Percentiles rank a stretch among this genome's conserved stretches.
Conservation (phyloP, 2,888 invertebrate genomes). For the Dastarcus helophoroides region DNA sequence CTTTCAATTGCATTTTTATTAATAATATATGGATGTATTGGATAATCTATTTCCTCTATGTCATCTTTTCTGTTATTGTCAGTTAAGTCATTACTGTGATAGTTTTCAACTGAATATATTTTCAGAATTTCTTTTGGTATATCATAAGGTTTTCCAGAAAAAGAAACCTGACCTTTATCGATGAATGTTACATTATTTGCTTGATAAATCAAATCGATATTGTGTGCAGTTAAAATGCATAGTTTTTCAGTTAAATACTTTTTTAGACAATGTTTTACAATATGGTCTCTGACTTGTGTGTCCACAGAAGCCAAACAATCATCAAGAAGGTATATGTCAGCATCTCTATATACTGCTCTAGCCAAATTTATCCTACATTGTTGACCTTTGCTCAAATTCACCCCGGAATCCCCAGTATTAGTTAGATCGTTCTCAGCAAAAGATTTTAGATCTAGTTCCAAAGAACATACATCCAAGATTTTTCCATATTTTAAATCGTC, state of each 20-base stretch:
- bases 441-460: constrained; percentile 40
- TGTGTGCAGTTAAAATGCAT: constrained; percentile 25
- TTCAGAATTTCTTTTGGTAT: constrained; percentile 6
- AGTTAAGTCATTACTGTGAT: background rate
- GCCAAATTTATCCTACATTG: constrained; percentile 28
- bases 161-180: constrained; percentile 4
- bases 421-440: constrained; percentile 36
- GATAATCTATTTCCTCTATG: no score
- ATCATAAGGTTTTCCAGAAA: constrained; percentile 4
- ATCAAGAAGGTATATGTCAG: constrained; percentile 27
- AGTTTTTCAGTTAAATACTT: constrained; percentile 25
- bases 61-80: no score
- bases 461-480: constrained; percentile 35
- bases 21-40: no score
- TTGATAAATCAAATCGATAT: constrained; percentile 22
- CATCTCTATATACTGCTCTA: constrained; percentile 24
- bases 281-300: constrained; percentile 20
- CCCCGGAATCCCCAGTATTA: constrained; percentile 50
- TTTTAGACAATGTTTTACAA: constrained; percentile 25
- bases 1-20: background rate
- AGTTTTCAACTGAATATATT: background rate
- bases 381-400: constrained; percentile 50
- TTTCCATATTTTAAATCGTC: constrained; percentile 28
- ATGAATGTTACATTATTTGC: constrained; percentile 18
- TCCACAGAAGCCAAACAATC: constrained; percentile 26